phyloP scores from a whole-genome alignment of 2,113 vertebrate species.

The Cebus imitator region DNA sequence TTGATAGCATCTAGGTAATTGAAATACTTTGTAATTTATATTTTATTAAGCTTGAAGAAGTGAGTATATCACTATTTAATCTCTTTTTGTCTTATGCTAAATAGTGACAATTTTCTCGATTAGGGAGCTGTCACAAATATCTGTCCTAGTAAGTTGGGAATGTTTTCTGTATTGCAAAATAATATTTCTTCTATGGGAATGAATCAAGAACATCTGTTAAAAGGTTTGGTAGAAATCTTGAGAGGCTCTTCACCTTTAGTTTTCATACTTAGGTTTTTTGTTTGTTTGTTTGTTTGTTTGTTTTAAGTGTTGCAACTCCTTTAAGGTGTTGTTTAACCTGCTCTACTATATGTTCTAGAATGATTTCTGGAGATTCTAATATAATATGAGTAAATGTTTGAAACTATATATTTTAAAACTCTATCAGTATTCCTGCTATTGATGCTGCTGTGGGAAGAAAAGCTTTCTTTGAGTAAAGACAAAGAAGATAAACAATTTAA shows the following conservation, averaged over 20 bases:
- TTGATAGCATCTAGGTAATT: background rate
- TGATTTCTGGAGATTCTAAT: background rate
- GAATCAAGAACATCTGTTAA: background rate
- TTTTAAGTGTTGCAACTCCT: background rate
- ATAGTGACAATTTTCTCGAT: slow-evolving; percentile 32
- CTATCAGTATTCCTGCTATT: slow-evolving; percentile 13
- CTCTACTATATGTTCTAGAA: background rate
- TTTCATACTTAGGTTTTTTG: background rate
- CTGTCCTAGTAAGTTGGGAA: background rate
- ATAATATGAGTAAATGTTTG: background rate
- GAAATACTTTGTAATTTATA: background rate
- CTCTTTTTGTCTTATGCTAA: background rate
- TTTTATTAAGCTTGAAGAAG: background rate
- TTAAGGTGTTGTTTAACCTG: background rate
- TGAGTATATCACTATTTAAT: background rate
- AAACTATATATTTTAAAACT: background rate
- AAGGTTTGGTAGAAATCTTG: background rate
- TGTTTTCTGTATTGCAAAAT: background rate
- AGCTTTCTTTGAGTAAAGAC: background rate
- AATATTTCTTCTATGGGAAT: background rate
- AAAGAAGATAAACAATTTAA: background rate
- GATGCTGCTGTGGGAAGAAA: background rate
- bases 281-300: background rate
- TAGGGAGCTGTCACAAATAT: background rate
- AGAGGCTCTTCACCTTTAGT: background rate